Base-by-base conservation (phyloP, 2,113 vertebrate species). In the Silurus asotus region DNA sequence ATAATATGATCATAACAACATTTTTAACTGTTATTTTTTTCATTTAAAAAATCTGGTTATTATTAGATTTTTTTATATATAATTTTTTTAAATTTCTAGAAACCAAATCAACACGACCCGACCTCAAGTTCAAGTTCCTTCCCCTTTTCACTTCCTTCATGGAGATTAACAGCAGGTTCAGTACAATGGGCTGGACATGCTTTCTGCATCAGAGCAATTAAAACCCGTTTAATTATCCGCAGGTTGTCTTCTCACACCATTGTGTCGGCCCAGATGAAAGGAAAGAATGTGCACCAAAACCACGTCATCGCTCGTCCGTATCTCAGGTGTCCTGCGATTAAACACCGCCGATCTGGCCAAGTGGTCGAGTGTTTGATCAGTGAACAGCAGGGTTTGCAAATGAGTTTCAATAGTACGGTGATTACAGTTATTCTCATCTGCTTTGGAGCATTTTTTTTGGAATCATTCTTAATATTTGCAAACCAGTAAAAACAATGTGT, bases 291-390 rank as follows among this genome's bases (percentile, higher is more conserved):
- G 58, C 20, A 20, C 11, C 49, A 15, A 2, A 64, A 45, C 10
- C 58, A 49, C 20, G 4, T 28, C 79, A 9, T 64, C 6, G 0
- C 28, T 20, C 55, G 20, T 59, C 77, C 79, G 78, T 86, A 86
- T 49, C 37, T 49, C 37, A 25, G 58, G 59, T 14, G 14, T 45
- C 58, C 79, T 59, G 55, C 15, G 14, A 45, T 20, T 45, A 59
- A 77, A 55, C 49, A 56, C 53, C 76, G 10, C 64, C 8, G 23
- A 76, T 15, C 59, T 67, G 11, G 55, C 62, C n/a, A 75, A 86
- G 82, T 86, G 84, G 90, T 83, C 76, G 20, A 56, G 56, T 56
- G 86, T 90, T 84, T 90, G 70, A 89, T 92, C 82, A 78, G 82
- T 8, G 80, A 78, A 85, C 84, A 45, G 11, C 37, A 7, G 89